Evolutionary conservation across 30 jellyfish, hydroid and myxozoan genomes (phyloP), one percentile per base, ranked within the genome.

Genomic region (Catostylus mosaicus): DNA sequence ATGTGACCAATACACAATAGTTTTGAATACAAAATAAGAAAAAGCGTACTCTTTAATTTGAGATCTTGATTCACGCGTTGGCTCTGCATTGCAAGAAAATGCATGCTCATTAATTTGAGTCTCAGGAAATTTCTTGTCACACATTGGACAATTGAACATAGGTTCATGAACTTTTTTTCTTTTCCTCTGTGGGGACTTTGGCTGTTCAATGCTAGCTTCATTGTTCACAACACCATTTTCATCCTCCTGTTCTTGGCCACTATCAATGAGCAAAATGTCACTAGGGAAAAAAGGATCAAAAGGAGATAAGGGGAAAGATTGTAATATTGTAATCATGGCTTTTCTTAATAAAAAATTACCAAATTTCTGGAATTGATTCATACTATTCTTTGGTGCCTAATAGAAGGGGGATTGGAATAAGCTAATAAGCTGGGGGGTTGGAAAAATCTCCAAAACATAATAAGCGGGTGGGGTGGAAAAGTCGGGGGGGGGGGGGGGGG

Each of bases 31-130:
- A n/a, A n/a, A n/a, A n/a, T n/a, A n/a, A n/a, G n/a, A n/a, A 43
- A 43, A 43, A 43, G 16, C 56, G 8, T 16, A 43, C 56, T 43
- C 16, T 43, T 16, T 43, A 43, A 6, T 43, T 43, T 16, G 71
- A 7, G 40, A 36, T 67, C 91, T 66, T n/a, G 91, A 31, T 57
- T 65, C 71, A 7, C 60, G 24, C 7, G 71, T 59, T 10, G 77
- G 78, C 30, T 52, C 79, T 24, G 85, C 85, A 82, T 82, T 82
- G 67, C 92, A 82, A 0, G 92, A 50, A 30, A 82, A 82, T 19
- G 92, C 92, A 82, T 82, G 92, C 32, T 82, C 72, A 20, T 82
- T 82, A 1, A 82, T 69, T 40, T 82, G 85, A 35, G 46, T 46
- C 47, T 82, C 85, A 20, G 14, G 46, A 32, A 82, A 82, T 40